phyloP scores from a whole-genome alignment of 2,888 invertebrate species.

The Catocala sponsa region DNA sequence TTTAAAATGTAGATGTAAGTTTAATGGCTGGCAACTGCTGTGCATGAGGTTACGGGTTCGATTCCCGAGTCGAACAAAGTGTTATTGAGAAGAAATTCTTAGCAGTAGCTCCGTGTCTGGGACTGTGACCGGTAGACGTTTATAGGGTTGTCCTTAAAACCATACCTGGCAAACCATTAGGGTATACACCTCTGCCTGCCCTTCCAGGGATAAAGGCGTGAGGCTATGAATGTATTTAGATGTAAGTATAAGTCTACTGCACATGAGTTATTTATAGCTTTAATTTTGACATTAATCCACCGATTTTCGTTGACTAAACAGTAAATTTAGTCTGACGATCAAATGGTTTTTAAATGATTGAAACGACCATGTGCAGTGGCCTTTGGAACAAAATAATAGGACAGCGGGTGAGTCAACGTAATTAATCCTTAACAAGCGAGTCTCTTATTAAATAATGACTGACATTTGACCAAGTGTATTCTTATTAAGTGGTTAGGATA shows the following conservation, averaged over 20 bases:
- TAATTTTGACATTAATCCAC: constrained; percentile 37
- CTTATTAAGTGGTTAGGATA: constrained; percentile 6
- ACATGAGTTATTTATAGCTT: constrained; percentile 37
- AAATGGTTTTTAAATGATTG: constrained; percentile 10
- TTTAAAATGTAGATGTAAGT: constrained; percentile 25
- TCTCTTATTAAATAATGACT: constrained; percentile 26
- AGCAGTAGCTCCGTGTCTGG: too few species aligned
- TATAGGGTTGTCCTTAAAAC: too few species aligned
- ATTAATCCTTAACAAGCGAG: constrained; percentile 19
- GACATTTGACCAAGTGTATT: constrained; percentile 21
- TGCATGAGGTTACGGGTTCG: too few species aligned
- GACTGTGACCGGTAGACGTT: too few species aligned
- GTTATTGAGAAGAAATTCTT: too few species aligned
- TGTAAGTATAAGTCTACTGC: constrained; percentile 18
- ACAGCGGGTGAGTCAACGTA: constrained; percentile 17
- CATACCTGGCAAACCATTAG: too few species aligned
- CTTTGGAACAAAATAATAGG: constrained; percentile 9
- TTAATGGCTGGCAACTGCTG: background rate
- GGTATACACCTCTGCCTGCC: too few species aligned
- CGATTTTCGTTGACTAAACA: constrained; percentile 25
- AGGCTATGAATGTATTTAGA: too few species aligned
- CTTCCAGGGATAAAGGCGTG: too few species aligned
- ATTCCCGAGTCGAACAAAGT: too few species aligned
- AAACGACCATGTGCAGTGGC: constrained; percentile 16
- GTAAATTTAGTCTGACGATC: constrained; percentile 10